Conservation (phyloP, 2,888 invertebrate species). For the Cantharis flavilabris region DNA sequence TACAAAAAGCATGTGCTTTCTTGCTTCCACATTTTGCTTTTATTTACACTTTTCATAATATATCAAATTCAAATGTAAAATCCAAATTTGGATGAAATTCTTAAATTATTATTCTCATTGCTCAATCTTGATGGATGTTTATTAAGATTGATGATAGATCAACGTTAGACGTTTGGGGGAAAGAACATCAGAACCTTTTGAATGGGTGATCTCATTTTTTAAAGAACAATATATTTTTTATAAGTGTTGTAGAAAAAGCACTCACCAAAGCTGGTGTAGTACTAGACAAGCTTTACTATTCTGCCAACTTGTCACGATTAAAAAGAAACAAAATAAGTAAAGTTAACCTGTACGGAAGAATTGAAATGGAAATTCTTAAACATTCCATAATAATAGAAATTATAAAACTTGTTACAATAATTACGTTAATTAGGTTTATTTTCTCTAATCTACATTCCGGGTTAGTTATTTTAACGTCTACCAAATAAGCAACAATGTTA, state of each 20-base stretch:
- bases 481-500: slow-evolving; percentile 29
- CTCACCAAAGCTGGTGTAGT: neutral
- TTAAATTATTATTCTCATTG: neutral
- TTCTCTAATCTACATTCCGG: slow-evolving; percentile 18
- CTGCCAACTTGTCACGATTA: neutral
- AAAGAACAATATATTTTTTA: neutral
- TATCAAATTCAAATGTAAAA: neutral
- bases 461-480: slow-evolving; percentile 22
- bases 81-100: neutral
- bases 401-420: neutral
- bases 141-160: neutral
- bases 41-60: neutral
- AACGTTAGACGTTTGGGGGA: neutral
- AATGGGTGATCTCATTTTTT: neutral
- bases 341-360: neutral
- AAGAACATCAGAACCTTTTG: neutral
- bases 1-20: neutral
- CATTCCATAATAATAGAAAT: neutral
- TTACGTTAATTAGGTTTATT: slow-evolving; percentile 11
- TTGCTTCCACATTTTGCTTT: neutral
- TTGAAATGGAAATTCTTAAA: neutral
- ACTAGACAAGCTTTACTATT: neutral
- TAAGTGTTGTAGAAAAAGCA: neutral
- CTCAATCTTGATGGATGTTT: neutral
- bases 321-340: neutral